phyloP scores from a whole-genome alignment of 1,140 invertebrate species.

The Leucophenga varia region DNA sequence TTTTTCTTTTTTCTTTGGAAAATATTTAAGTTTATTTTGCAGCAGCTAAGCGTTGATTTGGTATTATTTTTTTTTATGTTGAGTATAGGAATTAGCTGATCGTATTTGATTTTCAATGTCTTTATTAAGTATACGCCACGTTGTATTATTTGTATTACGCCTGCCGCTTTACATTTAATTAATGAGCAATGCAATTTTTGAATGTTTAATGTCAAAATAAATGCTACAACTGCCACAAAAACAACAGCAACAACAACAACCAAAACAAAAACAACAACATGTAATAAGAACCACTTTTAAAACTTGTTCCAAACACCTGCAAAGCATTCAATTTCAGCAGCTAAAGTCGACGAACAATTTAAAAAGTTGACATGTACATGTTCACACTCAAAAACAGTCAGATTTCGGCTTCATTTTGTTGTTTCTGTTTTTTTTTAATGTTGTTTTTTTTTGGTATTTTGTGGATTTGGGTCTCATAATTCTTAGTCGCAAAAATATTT shows the following conservation, averaged over 20 bases:
- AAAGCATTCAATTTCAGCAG: constrained; percentile 1
- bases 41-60: constrained; percentile 7
- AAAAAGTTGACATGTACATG: constrained; percentile 29
- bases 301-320: constrained; percentile 33
- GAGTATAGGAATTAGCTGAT: constrained; percentile 19
- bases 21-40: too few relatives aligned
- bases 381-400: too few relatives aligned
- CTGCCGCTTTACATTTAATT: neutral
- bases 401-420: too few relatives aligned
- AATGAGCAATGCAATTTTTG: too few relatives aligned
- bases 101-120: constrained; percentile 22
- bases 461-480: neutral
- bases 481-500: too few relatives aligned
- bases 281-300: too few relatives aligned
- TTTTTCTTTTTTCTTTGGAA: too few relatives aligned
- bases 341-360: too few relatives aligned
- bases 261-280: too few relatives aligned
- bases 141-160: constrained; percentile 34
- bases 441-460: neutral
- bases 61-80: constrained; percentile 2
- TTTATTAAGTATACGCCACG: constrained; percentile 43
- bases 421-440: constrained; percentile 8
- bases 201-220: too few relatives aligned
- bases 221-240: too few relatives aligned
- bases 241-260: too few relatives aligned